These are phyloP conservation scores for Chelonoidis abingdonii DNA, from an alignment of 2,113 vertebrate genomes.

Conservation along the genomic window DNA sequence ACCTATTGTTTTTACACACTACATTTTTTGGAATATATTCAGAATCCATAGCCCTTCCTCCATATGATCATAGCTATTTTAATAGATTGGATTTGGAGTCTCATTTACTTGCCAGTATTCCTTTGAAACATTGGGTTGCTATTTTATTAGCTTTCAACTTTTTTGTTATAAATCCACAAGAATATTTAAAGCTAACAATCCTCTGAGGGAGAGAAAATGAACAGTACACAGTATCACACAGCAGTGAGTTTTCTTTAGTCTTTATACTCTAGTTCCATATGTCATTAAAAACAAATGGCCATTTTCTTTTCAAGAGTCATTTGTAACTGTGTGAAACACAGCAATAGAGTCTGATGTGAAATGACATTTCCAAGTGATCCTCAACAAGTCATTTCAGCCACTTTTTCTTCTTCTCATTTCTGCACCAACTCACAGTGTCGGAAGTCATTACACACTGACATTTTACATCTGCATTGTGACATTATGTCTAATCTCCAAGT, in stretches of 20 bases:
- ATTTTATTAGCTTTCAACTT: neutral
- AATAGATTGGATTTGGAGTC: neutral
- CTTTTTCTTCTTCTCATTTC: neutral
- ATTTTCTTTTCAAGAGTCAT: neutral
- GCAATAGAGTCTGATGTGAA: neutral
- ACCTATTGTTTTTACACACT: neutral
- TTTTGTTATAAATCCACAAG: neutral
- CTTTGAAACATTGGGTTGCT: neutral
- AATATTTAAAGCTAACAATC: neutral
- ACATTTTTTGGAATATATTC: neutral
- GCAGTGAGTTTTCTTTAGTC: neutral
- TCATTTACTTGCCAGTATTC: neutral
- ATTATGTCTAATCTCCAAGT: neutral
- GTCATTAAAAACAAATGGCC: too few relatives aligned
- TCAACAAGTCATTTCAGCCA: neutral
- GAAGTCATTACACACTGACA: neutral
- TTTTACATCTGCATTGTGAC: neutral
- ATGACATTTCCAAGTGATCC: neutral
- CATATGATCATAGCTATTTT: too few relatives aligned
- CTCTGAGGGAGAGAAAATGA: neutral
- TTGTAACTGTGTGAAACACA: neutral
- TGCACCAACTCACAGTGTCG: neutral
- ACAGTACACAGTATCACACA: neutral
- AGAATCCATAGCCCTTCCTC: neutral
- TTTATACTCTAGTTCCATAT: neutral